phyloP scores from a whole-genome alignment of 2,113 vertebrate genomes.

The Accipiter cooperii region DNA sequence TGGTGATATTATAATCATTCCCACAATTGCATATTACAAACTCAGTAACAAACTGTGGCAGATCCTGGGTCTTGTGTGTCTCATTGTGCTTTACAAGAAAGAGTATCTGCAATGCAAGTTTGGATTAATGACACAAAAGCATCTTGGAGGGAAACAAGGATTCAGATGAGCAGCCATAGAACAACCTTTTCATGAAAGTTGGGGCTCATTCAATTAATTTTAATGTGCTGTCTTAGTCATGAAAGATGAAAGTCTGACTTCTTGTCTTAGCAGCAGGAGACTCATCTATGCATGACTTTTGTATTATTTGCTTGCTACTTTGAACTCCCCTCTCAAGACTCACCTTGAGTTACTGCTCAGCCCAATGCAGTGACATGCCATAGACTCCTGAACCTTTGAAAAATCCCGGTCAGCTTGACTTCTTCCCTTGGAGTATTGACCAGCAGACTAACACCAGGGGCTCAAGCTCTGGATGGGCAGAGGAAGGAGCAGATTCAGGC shows the following conservation, averaged over 20 bases:
- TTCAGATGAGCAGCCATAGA: background rate
- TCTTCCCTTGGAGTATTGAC: background rate
- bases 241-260: conserved; percentile 1
- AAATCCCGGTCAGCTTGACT: background rate
- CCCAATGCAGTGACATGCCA: background rate
- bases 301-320: background rate
- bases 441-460: background rate
- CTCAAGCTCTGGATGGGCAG: background rate
- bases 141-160: background rate
- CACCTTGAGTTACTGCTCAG: background rate
- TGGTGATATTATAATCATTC: conserved; percentile 37
- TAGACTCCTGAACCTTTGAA: background rate
- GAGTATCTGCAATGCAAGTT: background rate
- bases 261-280: background rate
- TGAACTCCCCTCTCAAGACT: background rate
- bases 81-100: background rate
- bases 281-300: background rate
- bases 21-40: conserved; percentile 28
- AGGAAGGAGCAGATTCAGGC: background rate
- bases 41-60: conserved; percentile 21
- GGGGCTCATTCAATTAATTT: conserved; percentile 30
- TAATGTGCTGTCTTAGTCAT: background rate
- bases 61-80: background rate
- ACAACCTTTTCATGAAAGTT: background rate
- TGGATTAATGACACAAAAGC: background rate